Evolutionary conservation across 2,888 invertebrate genomes (phyloP), one percentile per base, ranked within the genome.

Genomic region (Hylaea fasciaria): DNA sequence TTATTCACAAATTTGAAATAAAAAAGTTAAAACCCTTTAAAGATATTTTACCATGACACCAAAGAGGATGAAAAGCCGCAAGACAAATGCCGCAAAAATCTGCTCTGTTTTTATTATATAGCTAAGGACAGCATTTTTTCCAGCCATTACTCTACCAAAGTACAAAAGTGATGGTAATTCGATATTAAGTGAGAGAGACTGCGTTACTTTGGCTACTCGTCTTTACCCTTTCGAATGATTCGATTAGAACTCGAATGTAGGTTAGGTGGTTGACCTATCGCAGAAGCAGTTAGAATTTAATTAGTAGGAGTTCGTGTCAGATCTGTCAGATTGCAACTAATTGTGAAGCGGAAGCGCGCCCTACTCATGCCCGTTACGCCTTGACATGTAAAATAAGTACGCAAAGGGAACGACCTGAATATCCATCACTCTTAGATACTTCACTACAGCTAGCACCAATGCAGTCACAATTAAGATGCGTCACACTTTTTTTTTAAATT

Each of bases 311-410:
- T 59, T 60, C 52, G 53, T 46, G 60, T 62, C 56, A 54, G 60
- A 58, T 32, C 56, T 48, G 53, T 48, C 48, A 53, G 67, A 70
- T 75, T 67, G 64, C 72, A 69, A 71, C 69, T 74, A 73, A 73
- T 72, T 70, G 65, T 53, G 41, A 57, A 51, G 32, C 68, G 68
- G 71, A 72, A 71, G 70, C 66, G 69, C 56, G 56, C 39, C 50
- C 35, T 45, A 13, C 47, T 50, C 46, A 39, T 32, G 35, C 40
- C 29, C 17, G 37, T 44, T 50, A 22, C 22, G 49, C 12, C 37
- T 9, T 49, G 14, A 39, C 53, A 39, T 46, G 39, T 39, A 39
- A 46, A 46, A 54, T 46, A 13, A 53, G 17, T 45, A 53, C 8
- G 29, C 29, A 14, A 40, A 40, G 13, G n/a, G 14, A 41, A 22